Percentiles rank a stretch among this genome's conserved stretches.
Conservation (phyloP, 2,113 vertebrate species). For the Corynorhinus townsendii region DNA sequence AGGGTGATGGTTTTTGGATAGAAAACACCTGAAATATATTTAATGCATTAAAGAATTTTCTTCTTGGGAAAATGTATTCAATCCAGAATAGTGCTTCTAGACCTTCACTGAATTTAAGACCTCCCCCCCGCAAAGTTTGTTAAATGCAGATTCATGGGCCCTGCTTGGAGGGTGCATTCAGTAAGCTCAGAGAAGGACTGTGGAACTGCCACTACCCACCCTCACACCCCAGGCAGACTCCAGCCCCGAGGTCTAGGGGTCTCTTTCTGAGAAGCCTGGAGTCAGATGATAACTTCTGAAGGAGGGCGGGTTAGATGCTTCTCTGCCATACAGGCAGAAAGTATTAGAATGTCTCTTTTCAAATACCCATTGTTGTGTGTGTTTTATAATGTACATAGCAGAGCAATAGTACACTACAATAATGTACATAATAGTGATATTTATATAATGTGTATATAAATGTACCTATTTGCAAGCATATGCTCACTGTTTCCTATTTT, state of each 20-base stretch:
- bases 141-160: neutral
- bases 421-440: neutral
- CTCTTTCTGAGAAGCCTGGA: neutral
- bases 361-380: neutral
- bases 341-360: neutral
- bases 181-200: neutral
- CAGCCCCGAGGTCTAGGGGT: neutral
- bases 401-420: neutral
- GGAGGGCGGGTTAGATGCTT: neutral
- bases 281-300: neutral
- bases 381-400: neutral
- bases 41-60: neutral
- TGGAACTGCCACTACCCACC: neutral
- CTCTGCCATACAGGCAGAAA: neutral
- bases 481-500: neutral
- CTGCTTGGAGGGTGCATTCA: neutral
- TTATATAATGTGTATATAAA: neutral
- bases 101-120: neutral
- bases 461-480: neutral
- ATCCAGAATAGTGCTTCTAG: neutral
- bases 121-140: neutral
- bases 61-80: neutral
- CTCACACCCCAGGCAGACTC: neutral
- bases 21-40: neutral
- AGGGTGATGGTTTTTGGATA: neutral